Conservation (phyloP, 2,888 invertebrate species). For the Zootermopsis nevadensis region DNA sequence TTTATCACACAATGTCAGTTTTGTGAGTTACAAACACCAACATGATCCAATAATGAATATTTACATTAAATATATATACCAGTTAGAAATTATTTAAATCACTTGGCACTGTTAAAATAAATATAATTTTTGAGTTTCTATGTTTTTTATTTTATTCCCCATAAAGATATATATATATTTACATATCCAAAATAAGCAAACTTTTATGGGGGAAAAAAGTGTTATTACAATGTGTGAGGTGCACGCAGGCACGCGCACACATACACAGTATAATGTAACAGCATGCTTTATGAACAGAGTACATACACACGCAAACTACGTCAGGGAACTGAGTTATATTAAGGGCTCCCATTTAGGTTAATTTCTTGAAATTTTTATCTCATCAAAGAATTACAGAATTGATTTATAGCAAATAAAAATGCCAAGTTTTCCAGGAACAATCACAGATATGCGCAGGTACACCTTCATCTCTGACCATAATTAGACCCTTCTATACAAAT, state of each 20-base stretch:
- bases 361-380: neutral
- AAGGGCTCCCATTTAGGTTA: neutral
- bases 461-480: too few species aligned
- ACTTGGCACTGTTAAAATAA: neutral
- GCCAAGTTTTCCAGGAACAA: neutral
- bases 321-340: neutral
- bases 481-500: too few species aligned
- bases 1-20: neutral
- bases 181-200: neutral
- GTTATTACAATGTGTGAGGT: neutral
- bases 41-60: neutral
- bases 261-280: neutral
- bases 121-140: neutral
- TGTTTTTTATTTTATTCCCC: neutral
- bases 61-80: neutral
- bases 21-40: neutral
- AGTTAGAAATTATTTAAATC: neutral
- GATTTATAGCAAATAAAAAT: neutral
- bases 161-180: neutral
- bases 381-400: neutral
- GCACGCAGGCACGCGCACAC: neutral
- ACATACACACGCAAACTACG: neutral
- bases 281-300: neutral
- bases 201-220: neutral
- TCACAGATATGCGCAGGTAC: conserved; percentile 6